Conservation (phyloP, 2,888 invertebrate genomes). For the Callosobruchus maculatus region DNA sequence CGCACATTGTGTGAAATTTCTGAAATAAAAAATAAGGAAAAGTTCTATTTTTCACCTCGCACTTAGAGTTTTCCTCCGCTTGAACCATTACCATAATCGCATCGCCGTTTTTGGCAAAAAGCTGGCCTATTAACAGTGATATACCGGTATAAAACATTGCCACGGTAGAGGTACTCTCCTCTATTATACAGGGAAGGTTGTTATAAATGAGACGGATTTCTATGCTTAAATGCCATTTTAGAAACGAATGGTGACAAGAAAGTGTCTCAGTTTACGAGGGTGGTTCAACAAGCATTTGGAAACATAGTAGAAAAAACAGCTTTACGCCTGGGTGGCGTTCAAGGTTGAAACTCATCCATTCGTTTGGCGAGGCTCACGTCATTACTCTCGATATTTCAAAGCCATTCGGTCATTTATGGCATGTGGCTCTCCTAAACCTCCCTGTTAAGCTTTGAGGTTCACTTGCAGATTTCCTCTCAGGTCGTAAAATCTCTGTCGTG, state of each 20-base stretch:
- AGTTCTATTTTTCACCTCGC: not conserved
- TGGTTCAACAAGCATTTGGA: too few relatives aligned
- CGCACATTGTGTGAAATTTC: not conserved
- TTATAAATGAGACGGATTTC: not conserved
- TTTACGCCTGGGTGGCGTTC: too few relatives aligned
- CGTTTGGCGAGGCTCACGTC: too few relatives aligned
- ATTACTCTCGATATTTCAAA: too few relatives aligned
- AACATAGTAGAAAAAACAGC: too few relatives aligned
- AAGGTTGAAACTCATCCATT: too few relatives aligned
- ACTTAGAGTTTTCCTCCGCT: not conserved
- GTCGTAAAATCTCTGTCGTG: too few relatives aligned
- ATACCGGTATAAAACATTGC: not conserved
- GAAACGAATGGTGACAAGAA: not conserved
- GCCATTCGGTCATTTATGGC: too few relatives aligned
- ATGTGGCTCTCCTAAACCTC: too few relatives aligned
- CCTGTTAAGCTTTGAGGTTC: too few relatives aligned
- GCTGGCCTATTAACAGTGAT: not conserved
- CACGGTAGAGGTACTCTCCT: not conserved
- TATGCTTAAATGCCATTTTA: not conserved
- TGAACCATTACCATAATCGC: not conserved
- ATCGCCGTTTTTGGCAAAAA: not conserved
- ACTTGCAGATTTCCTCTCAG: too few relatives aligned
- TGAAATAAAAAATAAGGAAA: not conserved
- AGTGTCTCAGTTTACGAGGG: not conserved
- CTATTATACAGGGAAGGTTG: not conserved